Evolutionary conservation across 2,113 vertebrate genomes (phyloP).

Genomic region (Macrotis lagotis): DNA sequence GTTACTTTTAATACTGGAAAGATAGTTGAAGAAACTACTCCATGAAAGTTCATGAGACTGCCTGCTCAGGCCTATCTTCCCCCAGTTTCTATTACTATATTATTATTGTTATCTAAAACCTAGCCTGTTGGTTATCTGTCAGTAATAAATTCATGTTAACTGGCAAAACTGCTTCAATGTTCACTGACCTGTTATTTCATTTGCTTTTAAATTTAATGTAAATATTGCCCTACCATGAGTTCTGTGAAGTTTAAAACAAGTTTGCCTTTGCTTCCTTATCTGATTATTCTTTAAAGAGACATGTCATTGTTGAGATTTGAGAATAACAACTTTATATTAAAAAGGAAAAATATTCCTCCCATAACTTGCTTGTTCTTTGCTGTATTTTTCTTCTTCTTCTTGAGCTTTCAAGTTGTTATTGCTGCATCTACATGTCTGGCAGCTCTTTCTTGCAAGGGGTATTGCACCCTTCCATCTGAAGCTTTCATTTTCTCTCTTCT

Average conservation of each 20-base stretch:
- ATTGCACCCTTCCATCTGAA: conserved; percentile 67
- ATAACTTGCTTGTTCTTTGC: background rate
- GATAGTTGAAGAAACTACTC: conserved; percentile 56
- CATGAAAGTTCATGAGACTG: conserved; percentile 29
- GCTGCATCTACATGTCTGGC: conserved; percentile 39
- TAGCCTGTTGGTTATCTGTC: conserved; percentile 10
- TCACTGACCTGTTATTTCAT: conserved; percentile 16
- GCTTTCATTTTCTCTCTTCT: conserved; percentile 57
- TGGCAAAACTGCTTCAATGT: conserved; percentile 13
- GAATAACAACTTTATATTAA: conserved; percentile 42
- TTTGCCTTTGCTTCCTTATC: background rate
- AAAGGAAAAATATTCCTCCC: background rate
- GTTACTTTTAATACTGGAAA: conserved; percentile 62
- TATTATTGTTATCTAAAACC: conserved; percentile 57
- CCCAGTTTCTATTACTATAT: conserved; percentile 25
- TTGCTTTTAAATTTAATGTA: conserved; percentile 12
- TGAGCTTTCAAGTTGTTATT: conserved; percentile 6
- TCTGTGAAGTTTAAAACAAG: conserved; percentile 39
- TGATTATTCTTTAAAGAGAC: conserved; percentile 45
- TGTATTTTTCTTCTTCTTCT: background rate
- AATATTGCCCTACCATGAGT: background rate
- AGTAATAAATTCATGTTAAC: conserved; percentile 47
- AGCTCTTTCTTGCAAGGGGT: conserved; percentile 52
- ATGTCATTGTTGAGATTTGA: conserved; percentile 36
- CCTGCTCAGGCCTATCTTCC: conserved; percentile 52